Percentiles rank a stretch among this genome's conserved stretches.
Evolutionary conservation across 2,797 vertebrate species (phyloP).

Genomic region (Leptodactylus fallax): DNA sequence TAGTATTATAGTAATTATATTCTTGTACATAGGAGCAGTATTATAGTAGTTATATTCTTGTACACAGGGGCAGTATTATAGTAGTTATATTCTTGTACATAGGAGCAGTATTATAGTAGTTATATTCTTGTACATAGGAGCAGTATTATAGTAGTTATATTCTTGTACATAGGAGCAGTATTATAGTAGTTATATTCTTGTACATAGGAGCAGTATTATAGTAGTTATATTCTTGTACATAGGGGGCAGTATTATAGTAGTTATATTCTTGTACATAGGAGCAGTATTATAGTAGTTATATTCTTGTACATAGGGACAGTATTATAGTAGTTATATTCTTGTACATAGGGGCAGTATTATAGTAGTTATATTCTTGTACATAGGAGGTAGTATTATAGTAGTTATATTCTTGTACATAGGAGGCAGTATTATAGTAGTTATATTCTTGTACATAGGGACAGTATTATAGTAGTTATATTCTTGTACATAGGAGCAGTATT

Average conservation of each 20-base stretch:
- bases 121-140: too few species aligned
- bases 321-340: background rate
- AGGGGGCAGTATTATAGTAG: too few species aligned
- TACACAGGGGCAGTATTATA: background rate
- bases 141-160: background rate
- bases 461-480: background rate
- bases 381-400: slow-evolving; percentile 3
- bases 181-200: slow-evolving; percentile 18
- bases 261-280: too few species aligned
- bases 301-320: background rate
- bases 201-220: background rate
- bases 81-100: background rate
- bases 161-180: background rate
- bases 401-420: slow-evolving; percentile 11
- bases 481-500: background rate
- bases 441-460: background rate
- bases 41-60: slow-evolving; percentile 13
- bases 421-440: background rate
- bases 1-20: too few species aligned
- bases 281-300: slow-evolving; percentile 4
- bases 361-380: slow-evolving; percentile 3
- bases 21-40: too few species aligned
- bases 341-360: background rate
- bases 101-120: background rate
- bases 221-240: too few species aligned